Percentiles rank a stretch among this genome's conserved stretches.
Conservation (phyloP, 2,797 vertebrate species). For the Nyctalus aviator region DNA sequence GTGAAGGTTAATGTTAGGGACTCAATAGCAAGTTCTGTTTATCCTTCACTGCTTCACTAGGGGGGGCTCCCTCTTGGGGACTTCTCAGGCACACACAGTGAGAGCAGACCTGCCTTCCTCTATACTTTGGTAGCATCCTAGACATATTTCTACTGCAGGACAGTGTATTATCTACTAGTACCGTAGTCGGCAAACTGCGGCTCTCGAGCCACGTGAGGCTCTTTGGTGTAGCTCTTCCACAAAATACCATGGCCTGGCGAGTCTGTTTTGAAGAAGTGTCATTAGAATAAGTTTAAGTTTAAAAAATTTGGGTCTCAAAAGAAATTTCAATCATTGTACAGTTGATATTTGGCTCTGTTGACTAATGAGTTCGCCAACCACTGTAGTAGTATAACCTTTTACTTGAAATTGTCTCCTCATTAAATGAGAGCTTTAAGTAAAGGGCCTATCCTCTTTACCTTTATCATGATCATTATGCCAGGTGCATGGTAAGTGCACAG, state of each 20-base stretch:
- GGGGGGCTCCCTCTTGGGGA: not conserved
- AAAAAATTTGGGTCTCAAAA: no score
- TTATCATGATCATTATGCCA: not conserved
- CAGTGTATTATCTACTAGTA: not conserved
- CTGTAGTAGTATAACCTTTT: not conserved
- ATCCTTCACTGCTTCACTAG: not conserved
- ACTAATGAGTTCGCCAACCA: no score
- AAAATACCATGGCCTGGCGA: no score
- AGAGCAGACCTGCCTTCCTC: not conserved
- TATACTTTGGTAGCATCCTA: not conserved
- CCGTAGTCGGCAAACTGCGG: no score
- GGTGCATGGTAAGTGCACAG: not conserved
- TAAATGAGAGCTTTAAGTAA: constrained; percentile 10
- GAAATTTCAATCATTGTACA: no score
- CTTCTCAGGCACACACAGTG: not conserved
- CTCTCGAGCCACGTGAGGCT: no score
- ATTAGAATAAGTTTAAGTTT: no score
- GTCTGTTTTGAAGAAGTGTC: no score
- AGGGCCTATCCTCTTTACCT: not conserved
- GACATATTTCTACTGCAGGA: not conserved
- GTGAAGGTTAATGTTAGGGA: not conserved
- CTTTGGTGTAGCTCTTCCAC: no score
- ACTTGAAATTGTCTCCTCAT: not conserved
- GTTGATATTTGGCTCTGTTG: no score
- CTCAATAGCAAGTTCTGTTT: not conserved